phyloP scores from a whole-genome alignment of 2,888 invertebrate species.

The Drosophila cracens region DNA sequence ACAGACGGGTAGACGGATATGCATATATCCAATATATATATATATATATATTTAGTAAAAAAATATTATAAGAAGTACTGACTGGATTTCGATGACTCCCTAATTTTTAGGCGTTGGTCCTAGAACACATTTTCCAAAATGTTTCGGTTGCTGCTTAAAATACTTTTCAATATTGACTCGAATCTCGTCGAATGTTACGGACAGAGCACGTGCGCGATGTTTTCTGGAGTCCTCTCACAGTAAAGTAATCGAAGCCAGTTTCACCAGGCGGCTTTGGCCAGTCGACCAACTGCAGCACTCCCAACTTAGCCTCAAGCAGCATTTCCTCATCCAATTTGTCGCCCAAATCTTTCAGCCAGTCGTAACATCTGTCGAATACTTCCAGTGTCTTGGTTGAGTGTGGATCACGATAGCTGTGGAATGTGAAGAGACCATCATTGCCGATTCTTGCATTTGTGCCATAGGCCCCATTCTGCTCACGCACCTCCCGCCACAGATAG shows the following conservation, averaged over 20 bases:
- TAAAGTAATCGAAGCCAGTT: slow-evolving; percentile 91
- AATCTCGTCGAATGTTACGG: too few relatives aligned
- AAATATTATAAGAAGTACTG: too few relatives aligned
- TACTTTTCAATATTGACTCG: too few relatives aligned
- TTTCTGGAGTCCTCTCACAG: too few relatives aligned
- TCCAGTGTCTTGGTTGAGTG: slow-evolving; percentile 92
- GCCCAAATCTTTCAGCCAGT: slow-evolving; percentile 90
- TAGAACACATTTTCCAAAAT: too few relatives aligned
- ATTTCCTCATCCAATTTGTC: slow-evolving; percentile 88
- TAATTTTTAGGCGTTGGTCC: too few relatives aligned
- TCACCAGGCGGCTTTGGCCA: slow-evolving; percentile 93
- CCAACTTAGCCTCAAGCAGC: slow-evolving; percentile 94
- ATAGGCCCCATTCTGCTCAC: slow-evolving; percentile 97
- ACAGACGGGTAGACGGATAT: too few relatives aligned
- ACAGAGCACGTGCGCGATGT: too few relatives aligned
- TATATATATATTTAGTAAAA: too few relatives aligned
- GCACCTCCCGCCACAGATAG: slow-evolving; percentile 92
- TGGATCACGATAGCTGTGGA: slow-evolving; percentile 96
- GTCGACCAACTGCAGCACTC: slow-evolving; percentile 94
- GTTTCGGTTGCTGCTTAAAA: too few relatives aligned
- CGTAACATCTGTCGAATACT: slow-evolving; percentile 90
- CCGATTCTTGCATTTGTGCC: slow-evolving; percentile 92
- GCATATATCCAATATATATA: too few relatives aligned
- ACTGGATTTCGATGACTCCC: too few relatives aligned
- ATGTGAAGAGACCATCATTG: slow-evolving; percentile 91